Evolutionary conservation across 2,113 vertebrate species (phyloP).

Genomic region (Dipodomys stephensi): DNA sequence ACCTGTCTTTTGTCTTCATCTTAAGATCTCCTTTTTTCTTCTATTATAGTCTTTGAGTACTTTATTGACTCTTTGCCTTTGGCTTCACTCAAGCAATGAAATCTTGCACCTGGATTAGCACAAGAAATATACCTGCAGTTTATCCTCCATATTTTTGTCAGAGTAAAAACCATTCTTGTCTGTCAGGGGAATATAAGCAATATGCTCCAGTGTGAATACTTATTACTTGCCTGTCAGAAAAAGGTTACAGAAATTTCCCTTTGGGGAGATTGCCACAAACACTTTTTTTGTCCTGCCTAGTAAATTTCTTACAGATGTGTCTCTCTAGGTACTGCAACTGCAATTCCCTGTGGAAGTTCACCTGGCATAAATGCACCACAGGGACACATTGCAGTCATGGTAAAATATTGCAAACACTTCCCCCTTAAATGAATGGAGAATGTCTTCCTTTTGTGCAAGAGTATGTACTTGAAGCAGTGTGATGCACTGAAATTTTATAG

Average conservation of each 20-base stretch:
- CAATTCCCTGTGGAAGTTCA: conserved; percentile 79
- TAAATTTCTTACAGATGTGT: conserved; percentile 81
- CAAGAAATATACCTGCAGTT: conserved; percentile 74
- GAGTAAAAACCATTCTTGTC: conserved; percentile 67
- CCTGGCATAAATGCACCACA: conserved; percentile 71
- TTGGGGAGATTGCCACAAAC: conserved; percentile 78
- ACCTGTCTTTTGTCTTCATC: conserved; percentile 58
- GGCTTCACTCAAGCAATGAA: conserved; percentile 65
- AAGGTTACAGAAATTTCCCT: conserved; percentile 82
- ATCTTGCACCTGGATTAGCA: conserved; percentile 69
- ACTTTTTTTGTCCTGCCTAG: conserved; percentile 69
- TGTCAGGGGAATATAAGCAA: conserved; percentile 79
- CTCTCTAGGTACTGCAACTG: conserved; percentile 70
- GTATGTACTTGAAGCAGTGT: background rate
- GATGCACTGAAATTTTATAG: background rate
- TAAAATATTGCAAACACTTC: conserved; percentile 69
- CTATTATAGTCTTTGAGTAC: conserved; percentile 60
- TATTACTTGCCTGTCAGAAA: conserved; percentile 82
- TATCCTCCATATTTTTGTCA: conserved; percentile 39
- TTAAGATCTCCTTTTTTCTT: conserved; percentile 57
- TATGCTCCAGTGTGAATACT: conserved; percentile 80
- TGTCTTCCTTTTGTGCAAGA: conserved; percentile 40
- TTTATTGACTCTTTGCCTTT: conserved; percentile 62
- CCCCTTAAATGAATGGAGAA: conserved; percentile 62
- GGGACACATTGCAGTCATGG: conserved; percentile 64